Evolutionary conservation across 2,797 vertebrate genomes (phyloP), one percentile per base, ranked within the genome.

Genomic region (Falco biarmicus): DNA sequence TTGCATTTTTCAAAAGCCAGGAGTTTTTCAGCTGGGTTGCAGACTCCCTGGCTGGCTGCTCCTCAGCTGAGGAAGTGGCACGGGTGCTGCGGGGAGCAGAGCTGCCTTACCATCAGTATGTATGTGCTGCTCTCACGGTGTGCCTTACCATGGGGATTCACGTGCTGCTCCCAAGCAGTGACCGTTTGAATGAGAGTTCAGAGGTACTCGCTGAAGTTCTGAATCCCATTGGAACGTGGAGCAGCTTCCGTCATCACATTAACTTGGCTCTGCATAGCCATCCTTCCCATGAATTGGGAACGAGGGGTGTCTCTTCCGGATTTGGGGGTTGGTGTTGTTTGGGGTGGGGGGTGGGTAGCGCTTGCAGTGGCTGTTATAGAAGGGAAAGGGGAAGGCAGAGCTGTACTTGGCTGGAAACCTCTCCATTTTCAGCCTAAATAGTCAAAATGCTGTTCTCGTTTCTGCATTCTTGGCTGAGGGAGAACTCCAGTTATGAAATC

Each of bases 281-380:
- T 63, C 45, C 15, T 84, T 66, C 12, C 7, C 31, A 3, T 28
- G n/a, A 63, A 13, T 37, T 37, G 54, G 57, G 17, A 84, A 56
- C 0, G 7, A 59, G 37, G 37, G n/a, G 6, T 0, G 0, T 53
- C 45, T 66, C 10, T 28, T 77, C 2, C 0, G 0, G 56, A 6
- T 15, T 18, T 37, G 6, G 13, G 63, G 65, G 31, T 11, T 54
- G 37, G 26, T 56, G 71, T 13, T 4, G 0, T 57, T 63, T 73
- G 43, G 15, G 43, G 15, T 83, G 21, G 51, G 47, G 41, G 41
- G 41, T 14, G 14, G 16, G 6, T 21, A 32, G 32, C 47, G 34
- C 76, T 91, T 87, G 29, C 41, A 10, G 24, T 54, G 53, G 11
- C 63, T 53, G 6, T 41, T 74, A 43, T 37, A 82, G 32, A 34